Conservation (phyloP, 2,888 invertebrate genomes). For the Lasioglossum oenotherae region DNA sequence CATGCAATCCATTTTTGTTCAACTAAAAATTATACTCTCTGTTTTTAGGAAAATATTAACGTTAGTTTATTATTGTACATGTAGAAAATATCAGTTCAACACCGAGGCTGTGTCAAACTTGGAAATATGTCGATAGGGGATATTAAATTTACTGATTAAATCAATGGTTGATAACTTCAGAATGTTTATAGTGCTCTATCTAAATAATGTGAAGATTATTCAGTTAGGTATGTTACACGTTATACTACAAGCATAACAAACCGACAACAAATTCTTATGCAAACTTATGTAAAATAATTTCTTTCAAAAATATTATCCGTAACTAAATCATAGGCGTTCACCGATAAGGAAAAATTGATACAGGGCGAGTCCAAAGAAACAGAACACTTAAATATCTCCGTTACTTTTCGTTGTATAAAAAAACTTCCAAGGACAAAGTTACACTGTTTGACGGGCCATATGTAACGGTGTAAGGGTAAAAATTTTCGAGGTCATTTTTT, state of each 20-base stretch:
- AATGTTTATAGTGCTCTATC: not conserved
- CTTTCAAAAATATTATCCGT: not conserved
- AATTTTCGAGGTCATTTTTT: no score
- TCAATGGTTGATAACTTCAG: not conserved
- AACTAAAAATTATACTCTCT: not conserved
- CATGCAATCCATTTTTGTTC: conserved; percentile 34
- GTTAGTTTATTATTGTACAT: not conserved
- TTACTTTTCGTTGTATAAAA: no score
- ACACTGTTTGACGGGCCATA: no score
- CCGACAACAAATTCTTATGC: no score
- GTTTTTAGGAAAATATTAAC: not conserved
- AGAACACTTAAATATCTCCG: no score
- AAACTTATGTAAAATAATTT: not conserved
- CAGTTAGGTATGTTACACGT: not conserved
- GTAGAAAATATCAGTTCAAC: not conserved
- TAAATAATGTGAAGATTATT: not conserved
- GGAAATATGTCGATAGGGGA: not conserved
- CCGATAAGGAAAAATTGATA: not conserved
- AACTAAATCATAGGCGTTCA: not conserved
- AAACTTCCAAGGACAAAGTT: no score
- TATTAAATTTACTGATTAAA: not conserved
- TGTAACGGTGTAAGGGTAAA: no score
- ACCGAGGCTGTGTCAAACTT: not conserved
- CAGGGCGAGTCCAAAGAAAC: no score
- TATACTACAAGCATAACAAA: not conserved